A percentile compares a stretch with the other conserved stretches of the same genome.
Conservation (phyloP, 2,113 vertebrate genomes). For the Dascyllus trimaculatus region DNA sequence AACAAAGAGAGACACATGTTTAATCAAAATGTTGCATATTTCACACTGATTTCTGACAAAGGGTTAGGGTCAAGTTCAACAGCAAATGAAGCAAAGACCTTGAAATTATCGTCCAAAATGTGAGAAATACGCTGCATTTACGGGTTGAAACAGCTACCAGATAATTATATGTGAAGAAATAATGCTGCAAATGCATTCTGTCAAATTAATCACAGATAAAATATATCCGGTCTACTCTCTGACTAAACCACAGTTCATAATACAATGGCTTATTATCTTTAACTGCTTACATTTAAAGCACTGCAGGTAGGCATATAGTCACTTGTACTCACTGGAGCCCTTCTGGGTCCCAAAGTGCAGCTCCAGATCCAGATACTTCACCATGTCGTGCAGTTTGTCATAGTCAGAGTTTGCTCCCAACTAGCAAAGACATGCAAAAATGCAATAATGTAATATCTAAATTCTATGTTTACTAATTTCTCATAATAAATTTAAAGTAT, state of each 20-base stretch:
- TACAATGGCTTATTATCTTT: neutral
- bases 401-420: conserved; percentile 95
- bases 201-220: neutral
- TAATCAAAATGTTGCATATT: neutral
- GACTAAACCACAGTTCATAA: too few species aligned
- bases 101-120: neutral
- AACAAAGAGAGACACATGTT: neutral
- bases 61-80: neutral
- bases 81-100: neutral
- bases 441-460: neutral
- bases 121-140: neutral
- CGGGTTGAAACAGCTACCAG: neutral
- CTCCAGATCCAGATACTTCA: conserved; percentile 98
- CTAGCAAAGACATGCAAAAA: conserved; percentile 76
- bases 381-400: conserved; percentile 98
- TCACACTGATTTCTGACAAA: neutral
- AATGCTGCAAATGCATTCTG: neutral
- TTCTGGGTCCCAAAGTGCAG: conserved; percentile 98
- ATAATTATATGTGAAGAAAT: neutral
- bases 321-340: conserved; percentile 87
- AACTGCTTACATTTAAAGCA: neutral
- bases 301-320: neutral
- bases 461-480: neutral
- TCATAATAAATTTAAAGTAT: neutral
- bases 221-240: too few species aligned